Evolutionary conservation across 2,797 vertebrate species (phyloP), one percentile per base, ranked within the genome.

Genomic region (Chiroxiphia lanceolata): DNA sequence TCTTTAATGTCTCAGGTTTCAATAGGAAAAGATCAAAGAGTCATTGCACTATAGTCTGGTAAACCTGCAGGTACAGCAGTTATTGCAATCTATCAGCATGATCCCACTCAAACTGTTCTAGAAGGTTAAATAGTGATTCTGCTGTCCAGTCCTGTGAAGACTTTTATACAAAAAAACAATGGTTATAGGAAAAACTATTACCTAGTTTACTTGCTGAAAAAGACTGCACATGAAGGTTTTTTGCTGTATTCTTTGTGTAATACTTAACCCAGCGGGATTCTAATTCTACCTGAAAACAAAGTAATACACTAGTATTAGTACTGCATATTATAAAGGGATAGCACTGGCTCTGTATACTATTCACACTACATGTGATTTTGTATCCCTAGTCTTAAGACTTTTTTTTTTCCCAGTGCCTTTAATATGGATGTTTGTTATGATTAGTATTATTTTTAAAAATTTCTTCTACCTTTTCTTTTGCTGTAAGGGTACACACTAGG

Each of bases 101-200:
- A 94, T 93, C 77, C 76, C 83, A 89, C 77, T 94, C 70, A 96
- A 87, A 63, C 45, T 93, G 48, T 90, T 89, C 83, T 81, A 94
- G 26, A 34, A 77, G 71, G 53, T 76, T 59, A 91, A 91, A 69
- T 19, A 83, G n/a, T 33, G 9, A 95, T 54, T 88, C 19, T 87
- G 13, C 61, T 83, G 22, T 80, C 53, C 89, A 91, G 5, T 59
- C 20, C n/a, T 45, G 10, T 20, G 6, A 59, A 94, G n/a, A 67
- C 33, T 84, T 88, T 48, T 71, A 71, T 59, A 9, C 38, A 33
- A 45, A 87, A 71, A 7, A 3, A 0, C 11, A 67, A 42, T 15
- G 12, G 23, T 83, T 94, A 72, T 82, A 88, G 60, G 19, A 63
- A 53, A 72, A 70, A 17, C 7, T 93, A 65, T 89, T 82, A 64